These are phyloP conservation scores for Benthosema pterotum DNA, from an alignment of 2,797 vertebrate genomes.

Conservation along the genomic window DNA sequence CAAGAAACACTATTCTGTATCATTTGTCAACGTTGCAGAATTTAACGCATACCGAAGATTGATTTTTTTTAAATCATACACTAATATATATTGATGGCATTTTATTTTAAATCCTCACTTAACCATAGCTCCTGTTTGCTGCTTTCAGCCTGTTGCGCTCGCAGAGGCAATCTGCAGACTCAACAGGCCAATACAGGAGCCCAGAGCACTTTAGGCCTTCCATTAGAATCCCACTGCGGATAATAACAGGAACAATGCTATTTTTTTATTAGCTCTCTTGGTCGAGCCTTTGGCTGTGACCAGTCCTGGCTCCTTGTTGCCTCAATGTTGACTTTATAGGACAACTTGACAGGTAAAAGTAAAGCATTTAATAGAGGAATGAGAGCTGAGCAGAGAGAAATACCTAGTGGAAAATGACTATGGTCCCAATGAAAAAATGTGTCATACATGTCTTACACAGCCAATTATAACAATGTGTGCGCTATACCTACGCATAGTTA, in stretches of 20 bases:
- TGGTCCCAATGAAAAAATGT: neutral
- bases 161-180: constrained; percentile 41
- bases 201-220: constrained; percentile 24
- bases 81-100: constrained; percentile 22
- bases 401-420: neutral
- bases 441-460: no score
- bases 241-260: constrained; percentile 52
- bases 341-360: constrained; percentile 15
- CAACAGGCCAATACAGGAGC: constrained; percentile 17
- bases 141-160: constrained; percentile 45
- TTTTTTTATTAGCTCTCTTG: constrained; percentile 58
- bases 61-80: constrained; percentile 14
- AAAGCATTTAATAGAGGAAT: neutral
- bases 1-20: constrained; percentile 17
- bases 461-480: no score
- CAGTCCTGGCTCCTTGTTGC: constrained; percentile 29
- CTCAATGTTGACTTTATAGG: constrained; percentile 23
- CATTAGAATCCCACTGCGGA: constrained; percentile 29
- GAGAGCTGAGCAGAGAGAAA: neutral
- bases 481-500: neutral
- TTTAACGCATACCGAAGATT: constrained; percentile 28
- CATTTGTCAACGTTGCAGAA: constrained; percentile 7
- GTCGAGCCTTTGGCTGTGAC: constrained; percentile 34
- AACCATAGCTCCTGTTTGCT: constrained; percentile 45
- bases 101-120: constrained; percentile 58